phyloP scores from a whole-genome alignment of 2,888 invertebrate species.

The Muscina levida region DNA sequence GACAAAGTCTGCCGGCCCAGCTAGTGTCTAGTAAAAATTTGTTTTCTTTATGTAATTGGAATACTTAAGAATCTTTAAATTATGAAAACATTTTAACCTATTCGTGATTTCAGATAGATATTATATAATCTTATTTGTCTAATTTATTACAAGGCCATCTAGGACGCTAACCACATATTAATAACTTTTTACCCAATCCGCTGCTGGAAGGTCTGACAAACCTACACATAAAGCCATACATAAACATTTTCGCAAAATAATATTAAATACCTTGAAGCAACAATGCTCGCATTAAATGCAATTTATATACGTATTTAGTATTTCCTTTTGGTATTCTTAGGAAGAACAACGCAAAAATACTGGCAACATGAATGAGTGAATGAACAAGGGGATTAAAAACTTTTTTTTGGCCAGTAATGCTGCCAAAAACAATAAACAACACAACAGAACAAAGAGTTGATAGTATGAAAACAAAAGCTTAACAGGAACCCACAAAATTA shows the following conservation, averaged over 20 bases:
- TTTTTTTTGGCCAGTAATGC: constrained; percentile 69
- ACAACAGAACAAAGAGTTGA: constrained; percentile 68
- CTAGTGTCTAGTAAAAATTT: too few species aligned
- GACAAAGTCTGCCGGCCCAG: too few species aligned
- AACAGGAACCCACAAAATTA: constrained; percentile 73
- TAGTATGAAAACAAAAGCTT: constrained; percentile 72
- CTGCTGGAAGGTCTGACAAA: too few species aligned
- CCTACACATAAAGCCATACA: too few species aligned
- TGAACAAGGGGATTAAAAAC: constrained; percentile 69
- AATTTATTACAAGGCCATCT: too few species aligned
- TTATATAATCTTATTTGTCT: too few species aligned
- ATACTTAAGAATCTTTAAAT: too few species aligned
- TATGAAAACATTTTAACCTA: too few species aligned
- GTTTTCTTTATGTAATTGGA: too few species aligned
- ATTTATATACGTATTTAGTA: constrained; percentile 37
- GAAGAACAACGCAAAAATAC: background rate
- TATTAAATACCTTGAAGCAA: constrained; percentile 39
- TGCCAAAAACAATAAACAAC: constrained; percentile 77
- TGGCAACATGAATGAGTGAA: background rate
- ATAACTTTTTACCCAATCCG: too few species aligned
- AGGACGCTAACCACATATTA: too few species aligned
- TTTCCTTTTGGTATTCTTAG: constrained; percentile 23
- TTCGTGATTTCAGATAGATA: too few species aligned
- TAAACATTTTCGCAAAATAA: constrained; percentile 8
- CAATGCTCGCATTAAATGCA: constrained; percentile 36